These are phyloP conservation scores for Cottoperca gobio DNA, from an alignment of 2,797 vertebrate genomes.

Conservation along the genomic window DNA sequence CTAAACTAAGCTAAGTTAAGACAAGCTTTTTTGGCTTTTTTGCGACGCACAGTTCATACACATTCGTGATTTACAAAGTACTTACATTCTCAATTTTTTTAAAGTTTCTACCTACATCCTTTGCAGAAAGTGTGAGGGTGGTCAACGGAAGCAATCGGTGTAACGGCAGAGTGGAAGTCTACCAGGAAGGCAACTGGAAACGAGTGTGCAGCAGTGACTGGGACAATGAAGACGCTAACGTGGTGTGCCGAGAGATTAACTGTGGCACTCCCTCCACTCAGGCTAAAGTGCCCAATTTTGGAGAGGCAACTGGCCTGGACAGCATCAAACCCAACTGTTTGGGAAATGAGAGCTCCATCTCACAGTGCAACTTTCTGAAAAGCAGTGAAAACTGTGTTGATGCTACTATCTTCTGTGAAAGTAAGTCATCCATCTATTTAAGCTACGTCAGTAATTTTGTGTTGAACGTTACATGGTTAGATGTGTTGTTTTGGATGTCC, in stretches of 20 bases:
- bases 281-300: slow-evolving; percentile 30
- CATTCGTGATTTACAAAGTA: not conserved
- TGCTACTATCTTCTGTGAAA: slow-evolving; percentile 59
- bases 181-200: slow-evolving; percentile 54
- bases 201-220: slow-evolving; percentile 64
- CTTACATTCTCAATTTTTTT: not conserved
- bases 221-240: slow-evolving; percentile 28
- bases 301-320: not conserved
- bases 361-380: slow-evolving; percentile 48
- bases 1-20: too few species aligned
- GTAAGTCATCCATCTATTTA: slow-evolving; percentile 51
- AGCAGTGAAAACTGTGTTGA: slow-evolving; percentile 50
- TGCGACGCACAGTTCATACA: too few species aligned
- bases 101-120: not conserved
- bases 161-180: slow-evolving; percentile 69
- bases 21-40: too few species aligned
- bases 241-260: slow-evolving; percentile 73
- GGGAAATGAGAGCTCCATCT: slow-evolving; percentile 74
- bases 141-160: slow-evolving; percentile 71
- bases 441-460: not conserved
- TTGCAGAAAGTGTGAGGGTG: slow-evolving; percentile 60
- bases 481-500: not conserved
- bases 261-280: slow-evolving; percentile 56
- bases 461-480: not conserved
- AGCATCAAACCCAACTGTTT: slow-evolving; percentile 63